Evolutionary conservation across 2,113 vertebrate genomes (phyloP), one percentile per base, ranked within the genome.

Genomic region (Erythrolamprus reginae): DNA sequence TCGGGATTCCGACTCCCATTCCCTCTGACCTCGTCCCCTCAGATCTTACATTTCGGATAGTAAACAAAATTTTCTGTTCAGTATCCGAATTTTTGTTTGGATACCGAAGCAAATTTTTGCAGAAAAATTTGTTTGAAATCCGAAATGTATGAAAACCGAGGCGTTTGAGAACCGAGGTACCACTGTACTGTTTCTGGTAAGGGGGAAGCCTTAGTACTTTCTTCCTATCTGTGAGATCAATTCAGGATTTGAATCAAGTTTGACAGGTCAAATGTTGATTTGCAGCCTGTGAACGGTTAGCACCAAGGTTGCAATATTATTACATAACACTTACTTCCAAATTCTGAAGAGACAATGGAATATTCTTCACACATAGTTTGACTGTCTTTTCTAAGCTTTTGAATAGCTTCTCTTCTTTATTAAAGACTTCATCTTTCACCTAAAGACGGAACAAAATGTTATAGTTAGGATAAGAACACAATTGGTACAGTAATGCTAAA

Each of bases 381-480:
- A 98, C 98, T 0, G 98, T 98, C 96, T 99, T 99, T 95, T 99
- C 99, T 93, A 99, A 96, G 93, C 96, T 97, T 91, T 98, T 97
- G 93, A 99, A 99, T 26, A 98, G 92, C 88, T 99, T 99, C 94
- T 99, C 99, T 95, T 99, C 98, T 92, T 95, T 97, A 56, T 99
- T 97, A 94, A 99, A 99, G 24, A 97, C 97, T 96, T 97, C 97
- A 92, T 99, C 99, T 97, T 98, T 99, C 89, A 99, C 98, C 99
- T 99, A 90, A 89, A 97, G 95, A 51, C 51, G 95, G 7, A 61
- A n/a, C n/a, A 87, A 89, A 89, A 28, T 42, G 38, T 10, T 26
- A 82, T 93, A 87, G 91, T 86, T 93, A 92, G 82, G 50, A 83
- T 90, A 90, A 88, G 38, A 91, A 38, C 70, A 7, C 0, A 90